Conservation (phyloP, 2,888 invertebrate species). For the Ceraclea dissimilis region DNA sequence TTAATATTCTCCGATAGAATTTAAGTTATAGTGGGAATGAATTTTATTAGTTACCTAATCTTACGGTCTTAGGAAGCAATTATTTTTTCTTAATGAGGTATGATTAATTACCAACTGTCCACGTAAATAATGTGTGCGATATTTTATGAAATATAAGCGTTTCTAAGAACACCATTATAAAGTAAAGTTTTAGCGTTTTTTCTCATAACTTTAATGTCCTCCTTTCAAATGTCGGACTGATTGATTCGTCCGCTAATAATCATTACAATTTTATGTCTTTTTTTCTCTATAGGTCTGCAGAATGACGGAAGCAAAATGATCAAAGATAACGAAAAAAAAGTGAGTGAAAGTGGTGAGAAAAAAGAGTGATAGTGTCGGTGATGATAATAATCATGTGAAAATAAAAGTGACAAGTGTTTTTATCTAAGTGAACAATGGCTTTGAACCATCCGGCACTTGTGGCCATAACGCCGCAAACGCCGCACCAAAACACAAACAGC, state of each 20-base stretch:
- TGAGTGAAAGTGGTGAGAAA: background rate
- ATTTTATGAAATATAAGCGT: too few relatives aligned
- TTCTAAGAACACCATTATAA: too few relatives aligned
- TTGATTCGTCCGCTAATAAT: background rate
- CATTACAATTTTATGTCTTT: background rate
- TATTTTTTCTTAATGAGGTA: too few relatives aligned
- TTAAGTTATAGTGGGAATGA: too few relatives aligned
- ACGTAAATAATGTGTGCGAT: too few relatives aligned
- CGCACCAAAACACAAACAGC: slow-evolving; percentile 43
- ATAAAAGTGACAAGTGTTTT: background rate
- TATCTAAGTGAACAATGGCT: slow-evolving; percentile 33
- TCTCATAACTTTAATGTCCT: too few relatives aligned
- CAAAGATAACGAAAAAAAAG: background rate
- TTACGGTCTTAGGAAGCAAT: too few relatives aligned
- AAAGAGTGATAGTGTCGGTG: background rate
- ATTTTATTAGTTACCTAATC: too few relatives aligned
- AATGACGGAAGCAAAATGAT: background rate
- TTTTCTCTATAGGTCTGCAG: background rate
- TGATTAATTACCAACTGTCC: too few relatives aligned
- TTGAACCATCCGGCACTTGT: slow-evolving; percentile 48
- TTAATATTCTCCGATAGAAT: too few relatives aligned
- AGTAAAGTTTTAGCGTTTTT: too few relatives aligned
- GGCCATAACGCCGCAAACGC: slow-evolving; percentile 46
- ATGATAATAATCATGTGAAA: background rate
- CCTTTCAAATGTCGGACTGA: background rate